These are phyloP conservation scores for Furcifer pardalis DNA, from an alignment of 2,797 vertebrate genomes.

Conservation along the genomic window DNA sequence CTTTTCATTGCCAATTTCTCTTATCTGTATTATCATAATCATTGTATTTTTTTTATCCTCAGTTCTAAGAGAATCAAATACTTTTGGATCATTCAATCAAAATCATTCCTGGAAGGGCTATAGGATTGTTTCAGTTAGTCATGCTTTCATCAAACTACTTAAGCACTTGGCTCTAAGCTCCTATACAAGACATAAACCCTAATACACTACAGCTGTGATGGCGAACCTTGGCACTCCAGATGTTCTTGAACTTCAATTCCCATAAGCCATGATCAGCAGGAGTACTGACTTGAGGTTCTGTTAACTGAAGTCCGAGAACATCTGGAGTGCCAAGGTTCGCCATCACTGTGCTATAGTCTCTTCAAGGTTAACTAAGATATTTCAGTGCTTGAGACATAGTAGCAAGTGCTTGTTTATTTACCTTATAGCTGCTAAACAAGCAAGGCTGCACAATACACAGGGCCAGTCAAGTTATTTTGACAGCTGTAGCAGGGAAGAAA, in stretches of 20 bases:
- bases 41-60: accelerated
- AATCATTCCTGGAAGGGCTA: not conserved
- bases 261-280: too few species aligned
- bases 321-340: too few species aligned
- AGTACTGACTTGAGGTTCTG: too few species aligned
- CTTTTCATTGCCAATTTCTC: not conserved
- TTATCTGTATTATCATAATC: not conserved
- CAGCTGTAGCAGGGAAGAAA: not conserved
- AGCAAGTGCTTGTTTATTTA: not conserved
- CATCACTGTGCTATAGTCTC: not conserved
- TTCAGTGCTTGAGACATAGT: not conserved
- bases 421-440: too few species aligned
- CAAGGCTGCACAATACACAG: not conserved
- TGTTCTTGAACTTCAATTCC: too few species aligned
- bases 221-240: too few species aligned
- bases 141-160: not conserved
- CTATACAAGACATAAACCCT: accelerated
- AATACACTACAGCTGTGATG: not conserved
- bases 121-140: not conserved
- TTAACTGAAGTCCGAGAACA: too few species aligned
- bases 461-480: not conserved
- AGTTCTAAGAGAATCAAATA: not conserved
- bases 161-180: not conserved
- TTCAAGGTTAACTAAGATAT: not conserved
- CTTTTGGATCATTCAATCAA: not conserved